Percentiles rank a stretch among this genome's conserved stretches.
These are phyloP conservation scores for Sebastes nivosus DNA, from an alignment of 2,797 vertebrate genomes.

Conservation along the genomic window DNA sequence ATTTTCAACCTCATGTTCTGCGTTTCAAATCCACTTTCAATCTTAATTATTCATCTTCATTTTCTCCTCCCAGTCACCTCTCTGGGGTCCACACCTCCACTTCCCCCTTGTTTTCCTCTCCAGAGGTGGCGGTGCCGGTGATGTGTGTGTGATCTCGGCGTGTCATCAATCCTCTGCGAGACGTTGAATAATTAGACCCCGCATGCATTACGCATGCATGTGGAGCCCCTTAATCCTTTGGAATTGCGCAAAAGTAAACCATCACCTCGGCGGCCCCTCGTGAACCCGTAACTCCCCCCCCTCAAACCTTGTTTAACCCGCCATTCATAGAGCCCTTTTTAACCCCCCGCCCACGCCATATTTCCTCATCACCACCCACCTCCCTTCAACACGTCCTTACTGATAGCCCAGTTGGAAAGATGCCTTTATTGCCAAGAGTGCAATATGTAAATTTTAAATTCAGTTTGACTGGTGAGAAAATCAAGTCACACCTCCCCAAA, in stretches of 20 bases:
- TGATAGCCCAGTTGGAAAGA: not conserved
- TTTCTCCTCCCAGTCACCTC: conserved; percentile 29
- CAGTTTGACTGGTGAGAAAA: not conserved
- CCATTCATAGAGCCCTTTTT: not conserved
- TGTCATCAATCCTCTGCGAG: conserved; percentile 52
- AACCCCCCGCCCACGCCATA: conserved; percentile 17
- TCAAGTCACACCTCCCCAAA: not conserved
- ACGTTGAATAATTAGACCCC: conserved; percentile 60
- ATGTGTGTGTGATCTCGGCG: conserved; percentile 48
- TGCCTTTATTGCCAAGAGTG: not conserved
- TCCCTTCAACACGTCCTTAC: not conserved
- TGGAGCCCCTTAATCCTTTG: conserved; percentile 59
- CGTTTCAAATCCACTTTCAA: conserved; percentile 36
- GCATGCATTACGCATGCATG: conserved; percentile 15
- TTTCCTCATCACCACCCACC: conserved; percentile 33
- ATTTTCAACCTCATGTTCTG: conserved; percentile 13
- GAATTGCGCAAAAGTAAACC: conserved; percentile 67
- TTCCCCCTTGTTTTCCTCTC: conserved; percentile 28
- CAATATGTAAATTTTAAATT: conserved; percentile 8
- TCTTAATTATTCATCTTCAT: conserved; percentile 45
- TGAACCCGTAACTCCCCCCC: conserved; percentile 7
- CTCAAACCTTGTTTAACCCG: conserved; percentile 29
- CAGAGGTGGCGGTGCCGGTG: conserved; percentile 31
- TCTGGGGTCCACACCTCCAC: conserved; percentile 10
- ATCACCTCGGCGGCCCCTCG: not conserved